Evolutionary conservation across 2,888 invertebrate species (phyloP).

Genomic region (Stenodema calcarata): DNA sequence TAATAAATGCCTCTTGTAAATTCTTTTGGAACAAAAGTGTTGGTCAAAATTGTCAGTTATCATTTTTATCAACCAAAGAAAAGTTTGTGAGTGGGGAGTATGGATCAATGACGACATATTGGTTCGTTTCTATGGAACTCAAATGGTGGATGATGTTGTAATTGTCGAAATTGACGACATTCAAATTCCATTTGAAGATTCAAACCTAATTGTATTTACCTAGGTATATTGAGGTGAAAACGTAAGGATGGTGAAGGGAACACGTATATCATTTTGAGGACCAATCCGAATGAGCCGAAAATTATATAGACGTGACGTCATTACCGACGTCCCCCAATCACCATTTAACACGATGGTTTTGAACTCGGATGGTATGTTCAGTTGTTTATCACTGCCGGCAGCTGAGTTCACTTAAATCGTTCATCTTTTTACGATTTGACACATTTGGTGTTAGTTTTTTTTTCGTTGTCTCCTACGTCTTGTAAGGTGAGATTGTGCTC

Average conservation of each 20-base stretch:
- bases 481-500: too few species aligned
- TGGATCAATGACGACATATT: neutral
- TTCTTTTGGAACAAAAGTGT: too few species aligned
- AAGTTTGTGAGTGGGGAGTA: neutral
- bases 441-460: too few species aligned
- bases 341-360: neutral
- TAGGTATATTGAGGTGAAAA: neutral
- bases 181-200: neutral
- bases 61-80: neutral
- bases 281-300: neutral
- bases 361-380: neutral
- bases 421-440: too few species aligned
- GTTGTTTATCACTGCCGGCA: slow-evolving; percentile 27
- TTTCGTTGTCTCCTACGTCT: too few species aligned
- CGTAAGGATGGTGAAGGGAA: neutral
- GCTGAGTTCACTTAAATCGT: neutral
- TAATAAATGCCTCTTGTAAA: too few species aligned
- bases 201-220: neutral
- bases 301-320: neutral
- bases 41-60: neutral
- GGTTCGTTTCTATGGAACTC: neutral
- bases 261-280: neutral
- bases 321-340: slow-evolving; percentile 3
- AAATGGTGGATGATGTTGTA: neutral
- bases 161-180: neutral